Conservation (phyloP, 2,888 invertebrate species). For the Synergus japonicus region DNA sequence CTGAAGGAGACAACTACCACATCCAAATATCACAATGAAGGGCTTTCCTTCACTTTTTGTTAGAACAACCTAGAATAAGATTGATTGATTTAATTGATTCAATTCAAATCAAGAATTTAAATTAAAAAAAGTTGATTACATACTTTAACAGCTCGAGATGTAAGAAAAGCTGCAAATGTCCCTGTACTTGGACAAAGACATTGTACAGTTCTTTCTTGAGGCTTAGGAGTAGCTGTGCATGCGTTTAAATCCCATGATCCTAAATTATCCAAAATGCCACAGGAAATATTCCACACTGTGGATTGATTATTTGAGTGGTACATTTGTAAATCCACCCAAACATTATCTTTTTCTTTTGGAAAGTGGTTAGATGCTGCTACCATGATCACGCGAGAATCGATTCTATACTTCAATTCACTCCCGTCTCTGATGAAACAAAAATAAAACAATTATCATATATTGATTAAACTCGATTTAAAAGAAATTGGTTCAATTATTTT, state of each 20-base stretch:
- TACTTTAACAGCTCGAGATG: slow-evolving; percentile 75
- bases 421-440: slow-evolving; percentile 79
- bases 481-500: slow-evolving; percentile 47
- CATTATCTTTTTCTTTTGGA: slow-evolving; percentile 66
- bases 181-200: slow-evolving; percentile 83
- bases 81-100: not conserved
- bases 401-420: slow-evolving; percentile 83
- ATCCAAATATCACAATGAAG: slow-evolving; percentile 79
- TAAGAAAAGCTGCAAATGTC: slow-evolving; percentile 82
- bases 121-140: slow-evolving; percentile 52
- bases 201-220: slow-evolving; percentile 75
- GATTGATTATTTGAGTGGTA: slow-evolving; percentile 77
- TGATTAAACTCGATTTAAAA: not conserved
- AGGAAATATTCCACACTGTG: slow-evolving; percentile 77
- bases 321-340: slow-evolving; percentile 79
- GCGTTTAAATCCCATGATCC: slow-evolving; percentile 82
- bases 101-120: slow-evolving; percentile 32
- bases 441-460: slow-evolving; percentile 2
- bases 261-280: slow-evolving; percentile 77
- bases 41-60: slow-evolving; percentile 69
- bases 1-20: slow-evolving; percentile 79
- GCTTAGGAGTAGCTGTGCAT: slow-evolving; percentile 78
- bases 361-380: slow-evolving; percentile 70
- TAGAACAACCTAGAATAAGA: slow-evolving; percentile 63
- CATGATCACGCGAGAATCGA: slow-evolving; percentile 81